Base-by-base conservation (phyloP, 2,888 invertebrate genomes). In the Chloromyia formosa region DNA sequence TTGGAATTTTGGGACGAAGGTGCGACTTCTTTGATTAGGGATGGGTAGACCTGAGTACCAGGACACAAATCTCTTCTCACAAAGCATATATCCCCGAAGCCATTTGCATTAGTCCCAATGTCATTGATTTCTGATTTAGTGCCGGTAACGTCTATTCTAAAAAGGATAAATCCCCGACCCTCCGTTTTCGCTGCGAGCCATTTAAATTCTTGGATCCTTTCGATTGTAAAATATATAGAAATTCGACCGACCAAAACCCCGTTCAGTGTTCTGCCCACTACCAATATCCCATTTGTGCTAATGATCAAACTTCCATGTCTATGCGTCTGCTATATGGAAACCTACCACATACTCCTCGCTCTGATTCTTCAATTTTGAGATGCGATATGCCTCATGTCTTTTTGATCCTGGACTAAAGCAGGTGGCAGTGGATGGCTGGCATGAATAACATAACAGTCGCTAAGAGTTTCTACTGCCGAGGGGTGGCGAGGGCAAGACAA, bases 301-400 rank as follows among this genome's bases (percentile, higher is more conserved):
- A 76, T 76, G 73, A 76, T 74, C 60, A 74, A 76, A 72, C 68
- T 73, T 68, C 74, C 60, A 66, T 66, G 64, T 60, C 42, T 42
- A 42, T 42, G 42, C 42, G 42, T 42, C 14, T 35, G 3, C 2
- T 49, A 49, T 49, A 45, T 54, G 74, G 23, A 5, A 49, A 27
- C 35, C 58, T 64, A n/a, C 56, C 42, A 40, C 22, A 61, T 58
- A n/a, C 49, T 75, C 56, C 54, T 27, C 22, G 61, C 61, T 49
- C 49, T 75, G 75, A 64, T 72, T 72, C 73, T 75, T 75, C 42
- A 62, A 35, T 45, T 22, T 56, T 62, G 72, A 72, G 72, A 40
- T n/a, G 12, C 14, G 66, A 42, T 16, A 20, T 68, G 45, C 42
- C 58, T 71, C 27, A 4, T 56, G 71, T 75, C 73, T 54, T 75